These are phyloP conservation scores for Hypercompe scribonia DNA, from an alignment of 2,888 invertebrate genomes.

Conservation along the genomic window DNA sequence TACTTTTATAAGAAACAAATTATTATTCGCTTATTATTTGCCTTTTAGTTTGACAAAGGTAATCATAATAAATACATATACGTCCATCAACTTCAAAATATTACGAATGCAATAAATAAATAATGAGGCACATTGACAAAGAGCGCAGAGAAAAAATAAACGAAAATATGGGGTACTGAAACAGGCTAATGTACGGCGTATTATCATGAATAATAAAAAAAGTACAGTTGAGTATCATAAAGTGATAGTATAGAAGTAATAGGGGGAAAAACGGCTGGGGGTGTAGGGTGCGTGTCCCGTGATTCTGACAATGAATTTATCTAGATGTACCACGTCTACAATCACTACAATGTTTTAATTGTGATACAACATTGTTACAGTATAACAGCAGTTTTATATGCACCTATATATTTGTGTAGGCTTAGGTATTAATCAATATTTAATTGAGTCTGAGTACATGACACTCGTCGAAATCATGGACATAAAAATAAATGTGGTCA, in stretches of 20 bases:
- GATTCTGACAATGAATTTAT: slow-evolving; percentile 41
- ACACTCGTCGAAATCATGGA: too few relatives aligned
- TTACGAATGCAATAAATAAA: slow-evolving; percentile 55
- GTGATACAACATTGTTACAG: slow-evolving; percentile 15
- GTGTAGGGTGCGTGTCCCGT: slow-evolving; percentile 55
- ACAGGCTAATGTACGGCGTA: slow-evolving; percentile 78
- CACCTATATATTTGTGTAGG: not conserved
- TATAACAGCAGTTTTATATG: not conserved
- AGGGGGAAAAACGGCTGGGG: slow-evolving; percentile 77
- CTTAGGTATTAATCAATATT: not conserved
- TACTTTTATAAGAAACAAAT: not conserved
- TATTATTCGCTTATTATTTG: too few relatives aligned
- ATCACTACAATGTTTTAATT: slow-evolving; percentile 36
- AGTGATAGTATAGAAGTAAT: slow-evolving; percentile 82
- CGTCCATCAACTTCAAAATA: slow-evolving; percentile 22
- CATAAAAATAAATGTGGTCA: too few relatives aligned
- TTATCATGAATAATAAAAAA: slow-evolving; percentile 84
- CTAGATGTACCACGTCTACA: slow-evolving; percentile 45
- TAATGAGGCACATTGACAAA: slow-evolving; percentile 58
- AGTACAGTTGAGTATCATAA: slow-evolving; percentile 79
- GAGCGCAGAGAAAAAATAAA: slow-evolving; percentile 55
- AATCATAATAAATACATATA: slow-evolving; percentile 22
- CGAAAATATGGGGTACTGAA: slow-evolving; percentile 63
- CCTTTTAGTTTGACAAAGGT: slow-evolving; percentile 5
- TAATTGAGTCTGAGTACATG: not conserved